Conservation (phyloP, 1,140 invertebrate genomes). For the Microplitis demolitor region DNA sequence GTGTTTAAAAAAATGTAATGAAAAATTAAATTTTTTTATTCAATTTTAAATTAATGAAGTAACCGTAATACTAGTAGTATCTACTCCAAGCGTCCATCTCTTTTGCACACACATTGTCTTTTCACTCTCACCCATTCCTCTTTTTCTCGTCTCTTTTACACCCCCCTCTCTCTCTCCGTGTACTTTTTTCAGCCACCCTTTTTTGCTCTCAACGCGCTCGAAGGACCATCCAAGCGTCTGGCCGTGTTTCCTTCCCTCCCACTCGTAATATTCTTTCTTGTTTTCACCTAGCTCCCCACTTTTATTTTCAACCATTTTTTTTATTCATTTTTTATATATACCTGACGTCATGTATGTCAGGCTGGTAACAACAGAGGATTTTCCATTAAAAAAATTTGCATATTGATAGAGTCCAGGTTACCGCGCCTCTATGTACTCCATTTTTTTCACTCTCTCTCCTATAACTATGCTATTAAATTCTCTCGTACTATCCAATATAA, state of each 20-base stretch:
- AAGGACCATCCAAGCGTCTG: slow-evolving; percentile 24
- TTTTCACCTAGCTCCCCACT: neutral
- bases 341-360: slow-evolving; percentile 28
- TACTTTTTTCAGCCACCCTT: slow-evolving; percentile 11
- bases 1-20: too few species aligned
- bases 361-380: slow-evolving; percentile 35
- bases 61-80: too few species aligned
- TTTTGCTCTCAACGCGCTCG: slow-evolving; percentile 12
- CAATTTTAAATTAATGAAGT: too few species aligned
- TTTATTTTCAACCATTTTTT: slow-evolving; percentile 8
- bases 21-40: too few species aligned
- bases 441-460: neutral
- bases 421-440: neutral
- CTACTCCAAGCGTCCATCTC: neutral
- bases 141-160: neutral
- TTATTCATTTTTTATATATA: slow-evolving; percentile 11
- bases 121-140: neutral
- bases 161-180: neutral
- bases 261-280: neutral
- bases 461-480: neutral
- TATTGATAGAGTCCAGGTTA: slow-evolving; percentile 43
- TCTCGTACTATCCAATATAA: neutral
- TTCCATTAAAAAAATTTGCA: slow-evolving; percentile 51
- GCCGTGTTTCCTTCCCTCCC: neutral
- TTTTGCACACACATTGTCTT: neutral